phyloP scores from a whole-genome alignment of 2,113 vertebrate genomes.

The Stegastes partitus region DNA sequence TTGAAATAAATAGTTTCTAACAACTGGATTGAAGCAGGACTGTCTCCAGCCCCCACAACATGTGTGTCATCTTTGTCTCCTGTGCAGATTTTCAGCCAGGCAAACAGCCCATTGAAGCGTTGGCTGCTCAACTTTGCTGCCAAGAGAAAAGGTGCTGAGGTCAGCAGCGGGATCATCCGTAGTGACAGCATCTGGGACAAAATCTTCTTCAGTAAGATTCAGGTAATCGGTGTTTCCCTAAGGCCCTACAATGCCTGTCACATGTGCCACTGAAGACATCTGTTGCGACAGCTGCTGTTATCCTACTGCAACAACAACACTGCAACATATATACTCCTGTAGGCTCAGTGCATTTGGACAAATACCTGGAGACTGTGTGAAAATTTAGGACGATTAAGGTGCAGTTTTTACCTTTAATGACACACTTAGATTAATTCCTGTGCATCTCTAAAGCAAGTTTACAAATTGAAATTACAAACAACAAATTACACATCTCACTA shows the following conservation, averaged over 20 bases:
- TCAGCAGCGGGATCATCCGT: conserved; percentile 92
- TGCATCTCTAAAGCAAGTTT: no score
- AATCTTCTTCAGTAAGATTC: conserved; percentile 96
- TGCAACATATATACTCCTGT: no score
- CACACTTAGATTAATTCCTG: neutral
- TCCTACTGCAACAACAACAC: no score
- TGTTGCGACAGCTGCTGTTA: no score
- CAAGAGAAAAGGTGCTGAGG: conserved; percentile 95
- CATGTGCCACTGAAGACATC: no score
- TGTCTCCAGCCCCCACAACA: neutral
- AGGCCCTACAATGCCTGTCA: no score
- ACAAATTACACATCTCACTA: no score
- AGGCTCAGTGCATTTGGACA: no score
- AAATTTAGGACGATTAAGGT: no score
- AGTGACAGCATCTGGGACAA: conserved; percentile 97
- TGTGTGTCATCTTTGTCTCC: neutral
- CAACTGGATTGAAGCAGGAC: neutral
- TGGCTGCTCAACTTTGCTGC: conserved; percentile 96
- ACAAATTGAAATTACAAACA: no score
- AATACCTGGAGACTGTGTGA: no score
- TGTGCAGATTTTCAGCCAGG: conserved; percentile 93
- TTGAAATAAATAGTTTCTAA: neutral
- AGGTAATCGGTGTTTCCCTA: conserved; percentile 80
- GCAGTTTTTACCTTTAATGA: neutral
- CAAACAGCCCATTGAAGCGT: conserved; percentile 92